Evolutionary conservation across 2,113 vertebrate species (phyloP).

Genomic region (Silurus asotus): DNA sequence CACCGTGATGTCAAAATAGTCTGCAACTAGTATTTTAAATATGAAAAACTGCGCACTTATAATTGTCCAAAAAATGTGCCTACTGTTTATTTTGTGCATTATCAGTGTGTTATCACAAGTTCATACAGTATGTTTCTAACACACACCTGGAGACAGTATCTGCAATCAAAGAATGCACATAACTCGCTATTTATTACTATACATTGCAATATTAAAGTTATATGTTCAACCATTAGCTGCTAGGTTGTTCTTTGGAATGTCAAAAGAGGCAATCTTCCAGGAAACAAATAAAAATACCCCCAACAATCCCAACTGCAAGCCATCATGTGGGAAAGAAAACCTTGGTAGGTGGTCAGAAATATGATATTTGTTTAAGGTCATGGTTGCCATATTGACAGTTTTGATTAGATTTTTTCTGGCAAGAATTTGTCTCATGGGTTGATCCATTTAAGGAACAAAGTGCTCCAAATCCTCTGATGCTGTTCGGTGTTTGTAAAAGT

Average conservation of each 20-base stretch:
- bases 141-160: neutral
- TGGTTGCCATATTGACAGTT: constrained; percentile 15
- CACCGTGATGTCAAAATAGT: neutral
- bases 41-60: neutral
- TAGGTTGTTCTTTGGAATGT: neutral
- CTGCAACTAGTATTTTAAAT: neutral
- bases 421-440: neutral
- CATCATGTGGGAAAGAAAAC: neutral
- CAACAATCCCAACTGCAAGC: neutral
- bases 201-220: neutral
- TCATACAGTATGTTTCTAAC: neutral
- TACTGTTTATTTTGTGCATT: neutral
- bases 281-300: neutral
- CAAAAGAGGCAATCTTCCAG: neutral
- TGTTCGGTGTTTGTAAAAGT: constrained; percentile 25
- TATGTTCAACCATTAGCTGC: neutral
- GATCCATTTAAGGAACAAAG: constrained; percentile 22
- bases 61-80: neutral
- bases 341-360: constrained; percentile 24
- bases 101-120: neutral
- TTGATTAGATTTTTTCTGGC: neutral
- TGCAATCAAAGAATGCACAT: too few relatives aligned
- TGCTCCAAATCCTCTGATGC: neutral
- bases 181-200: neutral
- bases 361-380: constrained; percentile 25